Evolutionary conservation across 2,888 invertebrate genomes (phyloP), one percentile per base, ranked within the genome.

Genomic region (Itoplectis maculator): DNA sequence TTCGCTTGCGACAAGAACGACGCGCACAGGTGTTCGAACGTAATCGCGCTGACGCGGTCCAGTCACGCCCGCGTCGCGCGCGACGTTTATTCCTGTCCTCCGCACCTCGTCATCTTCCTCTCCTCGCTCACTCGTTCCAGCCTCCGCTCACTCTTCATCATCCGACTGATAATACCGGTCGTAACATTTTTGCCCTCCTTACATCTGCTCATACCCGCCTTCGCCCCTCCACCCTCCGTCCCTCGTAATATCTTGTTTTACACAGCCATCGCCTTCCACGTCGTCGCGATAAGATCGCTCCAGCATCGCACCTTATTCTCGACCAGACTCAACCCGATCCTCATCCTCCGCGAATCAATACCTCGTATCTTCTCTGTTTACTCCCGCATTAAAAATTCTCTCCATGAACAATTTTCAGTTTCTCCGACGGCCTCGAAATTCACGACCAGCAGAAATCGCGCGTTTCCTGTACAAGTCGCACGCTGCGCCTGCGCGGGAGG

Each of bases 11-110:
- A 65, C 15, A 74, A 63, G 49, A 54, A 40, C 56, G 70, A 81
- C 35, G 83, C 82, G 88, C 89, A 90, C 91, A 91, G 91, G 91
- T 91, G 92, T 89, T 90, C 91, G 90, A 91, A 87, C 87, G 91
- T 91, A 92, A 92, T 92, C 92, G 91, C 91, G 89, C 91, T 92
- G 91, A 91, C 92, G 91, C 89, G 92, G 90, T 78, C 91, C 86
- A 91, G 90, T 89, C 91, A 89, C 90, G 89, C 89, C 86, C 89
- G 83, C 72, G 81, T 79, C 80, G 45, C 79, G 81, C 83, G 23
- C n/a, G n/a, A n/a, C n/a, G 69, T 79, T 70, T 56, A 61, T 69
- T 80, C 66, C 75, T 79, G n/a, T n/a, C 78, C 63, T 74, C 66
- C 61, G n/a, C n/a, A n/a, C n/a, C n/a, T 59, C 79, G 51, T 56